A percentile compares a stretch with the other conserved stretches of the same genome.
These are phyloP conservation scores for Drosophila buzzatii DNA, from an alignment of 2,888 invertebrate species.

Conservation along the genomic window DNA sequence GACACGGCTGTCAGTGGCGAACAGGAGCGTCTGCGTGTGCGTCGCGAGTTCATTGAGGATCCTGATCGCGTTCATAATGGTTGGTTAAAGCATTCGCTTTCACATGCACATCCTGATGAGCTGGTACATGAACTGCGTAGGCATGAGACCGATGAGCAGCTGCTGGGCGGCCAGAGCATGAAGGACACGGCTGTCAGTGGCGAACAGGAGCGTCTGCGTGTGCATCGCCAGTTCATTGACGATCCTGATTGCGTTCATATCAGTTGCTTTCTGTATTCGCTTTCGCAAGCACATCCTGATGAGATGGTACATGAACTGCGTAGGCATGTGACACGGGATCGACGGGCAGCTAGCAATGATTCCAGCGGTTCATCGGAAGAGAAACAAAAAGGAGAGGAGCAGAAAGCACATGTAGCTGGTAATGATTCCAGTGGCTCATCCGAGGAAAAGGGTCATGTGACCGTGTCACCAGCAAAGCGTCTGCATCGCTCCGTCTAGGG, in stretches of 20 bases:
- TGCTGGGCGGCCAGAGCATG: constrained; percentile 14
- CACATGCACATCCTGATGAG: constrained; percentile 12
- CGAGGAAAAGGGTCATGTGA: background rate
- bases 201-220: constrained; percentile 3
- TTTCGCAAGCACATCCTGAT: too few relatives aligned
- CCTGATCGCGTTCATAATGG: constrained; percentile 7
- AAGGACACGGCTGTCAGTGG: constrained; percentile 10
- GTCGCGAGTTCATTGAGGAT: constrained; percentile 25
- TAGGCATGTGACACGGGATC: background rate
- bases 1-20: constrained; percentile 12
- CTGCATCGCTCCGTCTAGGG: background rate
- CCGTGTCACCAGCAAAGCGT: background rate
- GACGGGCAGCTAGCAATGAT: background rate
- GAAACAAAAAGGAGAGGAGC: background rate
- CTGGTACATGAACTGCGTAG: constrained; percentile 15
- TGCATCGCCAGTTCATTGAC: constrained; percentile 14
- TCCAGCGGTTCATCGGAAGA: constrained; percentile 21
- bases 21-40: background rate
- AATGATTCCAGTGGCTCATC: constrained; percentile 3
- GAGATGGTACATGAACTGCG: constrained; percentile 23
- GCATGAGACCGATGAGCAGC: background rate
- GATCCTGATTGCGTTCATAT: constrained; percentile 18
- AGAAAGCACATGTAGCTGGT: background rate
- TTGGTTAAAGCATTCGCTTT: background rate
- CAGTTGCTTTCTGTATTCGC: too few relatives aligned